phyloP scores from a whole-genome alignment of 2,113 vertebrate genomes.

The Caloenas nicobarica region DNA sequence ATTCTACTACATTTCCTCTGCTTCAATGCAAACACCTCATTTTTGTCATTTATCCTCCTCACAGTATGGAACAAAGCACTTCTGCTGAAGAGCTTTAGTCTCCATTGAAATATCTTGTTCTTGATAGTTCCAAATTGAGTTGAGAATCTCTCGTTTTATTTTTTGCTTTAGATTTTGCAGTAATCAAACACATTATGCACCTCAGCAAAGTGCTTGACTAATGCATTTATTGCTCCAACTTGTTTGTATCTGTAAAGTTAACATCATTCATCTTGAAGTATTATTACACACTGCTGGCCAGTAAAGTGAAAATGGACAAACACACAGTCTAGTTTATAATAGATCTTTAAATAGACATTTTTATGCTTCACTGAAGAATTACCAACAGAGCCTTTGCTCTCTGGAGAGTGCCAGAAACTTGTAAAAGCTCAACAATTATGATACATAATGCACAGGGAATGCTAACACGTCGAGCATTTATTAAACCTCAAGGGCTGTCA shows the following conservation, averaged over 20 bases:
- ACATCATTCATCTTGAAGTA: constrained; percentile 15
- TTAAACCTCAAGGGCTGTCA: background rate
- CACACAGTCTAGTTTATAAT: background rate
- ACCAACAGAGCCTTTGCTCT: background rate
- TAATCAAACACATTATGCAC: background rate
- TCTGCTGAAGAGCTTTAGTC: background rate
- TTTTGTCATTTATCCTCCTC: background rate
- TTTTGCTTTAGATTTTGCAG: background rate
- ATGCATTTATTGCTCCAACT: constrained; percentile 12
- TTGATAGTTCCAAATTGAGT: background rate
- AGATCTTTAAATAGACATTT: constrained; percentile 35
- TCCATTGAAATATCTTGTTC: background rate
- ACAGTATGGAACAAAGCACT: background rate
- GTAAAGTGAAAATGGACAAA: constrained; percentile 34
- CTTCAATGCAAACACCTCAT: background rate
- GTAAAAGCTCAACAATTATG: background rate
- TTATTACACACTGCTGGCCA: constrained; percentile 8
- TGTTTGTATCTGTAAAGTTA: background rate
- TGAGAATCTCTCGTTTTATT: background rate
- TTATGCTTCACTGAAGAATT: constrained; percentile 42
- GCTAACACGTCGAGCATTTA: background rate
- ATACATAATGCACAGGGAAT: background rate
- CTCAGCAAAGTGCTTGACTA: background rate
- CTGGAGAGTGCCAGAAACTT: constrained; percentile 10
- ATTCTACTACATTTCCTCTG: background rate